Conservation (phyloP, 2,797 vertebrate species). For the Erethizon dorsatum region DNA sequence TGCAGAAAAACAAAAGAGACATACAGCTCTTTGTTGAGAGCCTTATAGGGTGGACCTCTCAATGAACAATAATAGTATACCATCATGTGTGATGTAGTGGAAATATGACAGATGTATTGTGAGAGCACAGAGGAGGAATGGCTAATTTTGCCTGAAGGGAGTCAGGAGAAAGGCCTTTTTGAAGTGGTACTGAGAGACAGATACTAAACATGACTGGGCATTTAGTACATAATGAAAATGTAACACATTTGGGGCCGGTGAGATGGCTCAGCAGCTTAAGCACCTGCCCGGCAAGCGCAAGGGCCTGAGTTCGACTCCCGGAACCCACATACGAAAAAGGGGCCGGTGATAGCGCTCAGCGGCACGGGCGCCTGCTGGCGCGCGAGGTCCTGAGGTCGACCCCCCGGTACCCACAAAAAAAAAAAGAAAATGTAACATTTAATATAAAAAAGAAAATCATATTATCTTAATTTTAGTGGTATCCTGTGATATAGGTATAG, state of each 20-base stretch:
- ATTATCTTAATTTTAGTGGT: slow-evolving; percentile 6
- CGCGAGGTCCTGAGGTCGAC: no score
- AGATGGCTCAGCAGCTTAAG: no score
- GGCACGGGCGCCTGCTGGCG: no score
- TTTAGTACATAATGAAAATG: neutral
- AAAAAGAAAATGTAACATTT: no score
- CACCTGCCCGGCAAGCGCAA: no score
- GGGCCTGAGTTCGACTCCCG: no score
- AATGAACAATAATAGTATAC: neutral
- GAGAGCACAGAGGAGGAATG: neutral
- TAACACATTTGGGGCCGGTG: no score
- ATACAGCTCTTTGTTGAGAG: neutral
- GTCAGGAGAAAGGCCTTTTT: neutral
- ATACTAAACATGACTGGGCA: neutral
- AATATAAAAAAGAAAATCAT: neutral
- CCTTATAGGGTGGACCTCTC: neutral
- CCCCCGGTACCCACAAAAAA: no score
- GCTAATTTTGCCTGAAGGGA: neutral
- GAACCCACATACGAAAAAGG: no score
- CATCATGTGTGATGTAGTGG: neutral
- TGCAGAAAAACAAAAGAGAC: neutral
- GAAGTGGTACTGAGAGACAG: neutral
- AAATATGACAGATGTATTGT: neutral
- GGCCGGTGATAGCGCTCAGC: no score
- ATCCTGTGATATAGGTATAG: neutral